These are phyloP conservation scores for Notocelia uddmanniana DNA, from an alignment of 2,888 invertebrate species.

Conservation along the genomic window DNA sequence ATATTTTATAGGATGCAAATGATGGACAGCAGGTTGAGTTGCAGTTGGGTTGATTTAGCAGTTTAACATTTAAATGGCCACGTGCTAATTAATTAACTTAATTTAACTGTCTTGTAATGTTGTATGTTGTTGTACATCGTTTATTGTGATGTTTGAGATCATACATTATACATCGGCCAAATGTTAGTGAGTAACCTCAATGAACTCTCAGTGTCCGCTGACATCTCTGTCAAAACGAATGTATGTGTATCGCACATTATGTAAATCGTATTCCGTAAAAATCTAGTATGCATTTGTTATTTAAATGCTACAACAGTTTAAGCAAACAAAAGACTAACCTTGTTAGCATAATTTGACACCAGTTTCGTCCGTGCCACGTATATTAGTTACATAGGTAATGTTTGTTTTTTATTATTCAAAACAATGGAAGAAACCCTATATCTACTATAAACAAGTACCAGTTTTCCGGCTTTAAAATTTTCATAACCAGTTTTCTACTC, in stretches of 20 bases:
- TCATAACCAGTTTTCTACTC: slow-evolving; percentile 29
- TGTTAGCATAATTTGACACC: slow-evolving; percentile 57
- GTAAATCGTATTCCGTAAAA: slow-evolving; percentile 1
- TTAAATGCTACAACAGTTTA: slow-evolving; percentile 46
- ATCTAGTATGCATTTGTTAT: slow-evolving; percentile 29
- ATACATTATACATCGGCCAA: too few species aligned
- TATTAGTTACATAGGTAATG: slow-evolving; percentile 47
- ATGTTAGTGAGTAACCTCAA: too few species aligned
- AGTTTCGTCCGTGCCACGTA: slow-evolving; percentile 52
- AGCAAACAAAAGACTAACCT: slow-evolving; percentile 50
- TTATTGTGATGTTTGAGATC: too few species aligned
- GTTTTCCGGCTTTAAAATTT: background rate
- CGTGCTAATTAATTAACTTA: too few species aligned
- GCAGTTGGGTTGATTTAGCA: background rate
- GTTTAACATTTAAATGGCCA: too few species aligned
- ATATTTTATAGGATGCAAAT: slow-evolving; percentile 17
- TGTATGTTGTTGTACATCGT: too few species aligned
- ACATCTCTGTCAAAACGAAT: background rate
- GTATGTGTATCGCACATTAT: too few species aligned
- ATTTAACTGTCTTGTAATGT: too few species aligned
- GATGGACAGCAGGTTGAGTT: background rate
- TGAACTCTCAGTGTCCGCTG: too few species aligned
- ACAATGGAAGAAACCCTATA: slow-evolving; percentile 43
- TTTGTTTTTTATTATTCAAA: slow-evolving; percentile 38
- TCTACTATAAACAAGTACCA: background rate